Evolutionary conservation across 2,797 vertebrate genomes (phyloP), one percentile per base, ranked within the genome.

Genomic region (Bradypodion pumilum): DNA sequence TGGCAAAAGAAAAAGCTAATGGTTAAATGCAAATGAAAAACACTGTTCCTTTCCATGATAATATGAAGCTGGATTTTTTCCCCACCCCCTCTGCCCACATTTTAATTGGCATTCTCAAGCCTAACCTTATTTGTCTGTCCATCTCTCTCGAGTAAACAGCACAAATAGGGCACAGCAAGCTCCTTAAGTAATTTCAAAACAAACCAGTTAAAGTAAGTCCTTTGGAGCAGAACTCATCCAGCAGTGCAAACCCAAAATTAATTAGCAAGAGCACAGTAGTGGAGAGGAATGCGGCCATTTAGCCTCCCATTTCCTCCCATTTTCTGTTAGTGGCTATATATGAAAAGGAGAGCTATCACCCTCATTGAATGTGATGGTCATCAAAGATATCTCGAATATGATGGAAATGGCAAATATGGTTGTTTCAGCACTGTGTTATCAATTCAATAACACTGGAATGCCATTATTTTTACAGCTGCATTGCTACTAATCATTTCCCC

Each of bases 71-170:
- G 74, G 19, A 29, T 42, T 15, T 46, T 37, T 49, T 49, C 35
- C 16, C 32, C 5, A 3, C 40, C 69, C 40, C n/a, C n/a, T n/a
- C n/a, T n/a, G n/a, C n/a, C 29, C 13, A 74, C 35, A 21, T 75
- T 86, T 27, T 56, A 89, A 84, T 62, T 84, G 73, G 49, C 78
- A 76, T 7, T 10, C 27, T 92, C 27, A 32, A 82, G 40, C 65
- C 73, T 56, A 56, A 82, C 75, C 49, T 87, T 5, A 16, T 0
- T 89, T 81, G 74, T 72, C 1, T 87, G 77, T 69, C 65, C 1
- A 8, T 70, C 4, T 80, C 5, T 76, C 49, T 42, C 1, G 85
- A 78, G 80, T 6, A 65, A 65, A 44, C 4, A 74, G 15, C 29
- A 80, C 9, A 74, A 90, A 84, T 56, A 85, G 46, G 0, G 2